Percentiles rank a stretch among this genome's conserved stretches.
phyloP scores from a whole-genome alignment of 64 coral and sea anemone species.

The Exaiptasia diaphana region DNA sequence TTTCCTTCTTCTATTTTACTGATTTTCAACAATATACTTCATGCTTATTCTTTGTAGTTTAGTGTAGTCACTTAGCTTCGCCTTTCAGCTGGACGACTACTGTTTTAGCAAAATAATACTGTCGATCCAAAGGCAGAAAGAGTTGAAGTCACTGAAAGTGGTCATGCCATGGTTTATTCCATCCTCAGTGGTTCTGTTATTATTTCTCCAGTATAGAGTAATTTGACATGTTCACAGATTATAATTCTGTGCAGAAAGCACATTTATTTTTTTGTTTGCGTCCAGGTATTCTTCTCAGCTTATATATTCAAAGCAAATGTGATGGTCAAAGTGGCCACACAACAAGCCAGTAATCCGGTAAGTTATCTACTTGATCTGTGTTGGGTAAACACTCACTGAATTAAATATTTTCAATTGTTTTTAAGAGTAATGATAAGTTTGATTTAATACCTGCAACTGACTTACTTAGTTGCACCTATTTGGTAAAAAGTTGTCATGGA shows the following conservation, averaged over 20 bases:
- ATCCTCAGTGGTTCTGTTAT: too few species aligned
- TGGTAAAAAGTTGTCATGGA: too few species aligned
- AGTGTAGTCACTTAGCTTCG: not conserved
- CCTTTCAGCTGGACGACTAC: not conserved
- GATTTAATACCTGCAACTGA: too few species aligned
- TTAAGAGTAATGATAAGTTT: too few species aligned
- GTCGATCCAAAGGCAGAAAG: not conserved
- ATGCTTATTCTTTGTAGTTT: not conserved
- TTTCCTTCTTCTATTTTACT: not conserved
- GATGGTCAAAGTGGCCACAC: conserved; percentile 97
- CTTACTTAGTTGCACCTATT: too few species aligned
- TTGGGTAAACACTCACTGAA: not conserved
- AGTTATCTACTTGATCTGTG: conserved; percentile 23
- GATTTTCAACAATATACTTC: not conserved
- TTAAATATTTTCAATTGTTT: too few species aligned
- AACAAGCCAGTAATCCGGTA: conserved; percentile 88
- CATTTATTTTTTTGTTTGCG: not conserved
- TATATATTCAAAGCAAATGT: conserved; percentile 99
- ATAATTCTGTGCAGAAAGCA: not conserved
- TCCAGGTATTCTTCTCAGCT: conserved; percentile 91
- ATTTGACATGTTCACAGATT: too few species aligned
- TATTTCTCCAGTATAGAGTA: too few species aligned
- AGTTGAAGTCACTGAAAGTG: too few species aligned
- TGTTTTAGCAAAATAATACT: too few species aligned
- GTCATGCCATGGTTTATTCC: too few species aligned